These are phyloP conservation scores for Helostoma temminkii DNA, from an alignment of 2,797 vertebrate species.

Conservation along the genomic window DNA sequence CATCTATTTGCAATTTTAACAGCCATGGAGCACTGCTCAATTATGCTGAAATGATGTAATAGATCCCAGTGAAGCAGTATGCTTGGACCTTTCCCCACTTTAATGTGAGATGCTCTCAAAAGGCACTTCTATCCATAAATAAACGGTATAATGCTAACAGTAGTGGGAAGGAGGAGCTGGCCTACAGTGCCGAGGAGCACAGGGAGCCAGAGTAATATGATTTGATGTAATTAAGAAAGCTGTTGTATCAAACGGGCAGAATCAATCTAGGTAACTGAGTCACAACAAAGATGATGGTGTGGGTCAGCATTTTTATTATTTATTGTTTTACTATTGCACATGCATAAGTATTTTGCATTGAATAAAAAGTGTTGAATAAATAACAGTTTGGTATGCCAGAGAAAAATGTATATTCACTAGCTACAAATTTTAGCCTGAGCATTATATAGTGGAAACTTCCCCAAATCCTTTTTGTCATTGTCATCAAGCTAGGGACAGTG, in stretches of 20 bases:
- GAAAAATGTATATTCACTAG: not conserved
- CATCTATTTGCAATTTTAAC: not conserved
- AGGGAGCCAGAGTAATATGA: slow-evolving; percentile 34
- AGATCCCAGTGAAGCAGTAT: not conserved
- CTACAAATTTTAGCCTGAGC: slow-evolving; percentile 20
- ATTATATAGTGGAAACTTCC: not conserved
- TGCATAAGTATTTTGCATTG: slow-evolving; percentile 6
- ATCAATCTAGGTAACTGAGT: slow-evolving; percentile 15
- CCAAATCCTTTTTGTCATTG: slow-evolving; percentile 5
- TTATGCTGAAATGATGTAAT: slow-evolving; percentile 1
- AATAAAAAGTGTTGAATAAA: slow-evolving; percentile 53
- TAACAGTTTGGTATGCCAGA: not conserved
- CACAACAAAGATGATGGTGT: not conserved
- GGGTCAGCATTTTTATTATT: slow-evolving; percentile 24
- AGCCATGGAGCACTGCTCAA: not conserved
- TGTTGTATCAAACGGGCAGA: slow-evolving; percentile 1
- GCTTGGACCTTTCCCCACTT: slow-evolving; percentile 10
- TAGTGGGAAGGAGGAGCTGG: slow-evolving; percentile 9
- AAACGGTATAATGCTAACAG: slow-evolving; percentile 10
- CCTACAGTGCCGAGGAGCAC: slow-evolving; percentile 34
- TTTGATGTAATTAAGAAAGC: slow-evolving; percentile 54
- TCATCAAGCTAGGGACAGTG: slow-evolving; percentile 32
- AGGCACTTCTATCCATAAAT: slow-evolving; percentile 36
- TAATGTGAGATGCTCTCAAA: slow-evolving; percentile 21
- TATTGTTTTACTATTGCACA: slow-evolving; percentile 1